phyloP scores from a whole-genome alignment of 2,113 vertebrate species.

The Dipodomys merriami region DNA sequence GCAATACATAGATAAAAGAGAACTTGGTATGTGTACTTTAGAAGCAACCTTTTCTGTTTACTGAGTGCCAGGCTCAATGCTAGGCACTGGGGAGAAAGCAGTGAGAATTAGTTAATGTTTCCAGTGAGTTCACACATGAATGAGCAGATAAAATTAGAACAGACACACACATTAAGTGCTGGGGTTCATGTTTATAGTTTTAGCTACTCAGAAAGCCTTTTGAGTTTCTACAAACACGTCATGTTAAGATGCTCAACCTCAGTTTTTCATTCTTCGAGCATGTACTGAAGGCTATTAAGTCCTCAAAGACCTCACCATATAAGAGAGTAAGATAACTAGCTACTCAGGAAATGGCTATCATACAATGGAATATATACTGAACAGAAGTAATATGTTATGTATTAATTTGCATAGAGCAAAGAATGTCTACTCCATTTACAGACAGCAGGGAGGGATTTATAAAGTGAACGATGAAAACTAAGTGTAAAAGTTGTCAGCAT shows the following conservation, averaged over 20 bases:
- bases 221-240: neutral
- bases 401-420: neutral
- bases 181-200: too few species aligned
- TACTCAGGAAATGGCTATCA: neutral
- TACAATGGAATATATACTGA: neutral
- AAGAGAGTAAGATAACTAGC: neutral
- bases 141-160: neutral
- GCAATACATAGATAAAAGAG: neutral
- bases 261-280: neutral
- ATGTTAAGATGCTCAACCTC: too few species aligned
- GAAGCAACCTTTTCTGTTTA: neutral
- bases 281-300: neutral
- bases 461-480: neutral
- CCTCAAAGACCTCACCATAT: neutral
- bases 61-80: neutral
- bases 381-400: neutral
- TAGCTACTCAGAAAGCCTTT: neutral
- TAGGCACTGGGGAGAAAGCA: neutral
- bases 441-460: neutral
- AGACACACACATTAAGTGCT: neutral
- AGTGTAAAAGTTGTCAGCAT: neutral
- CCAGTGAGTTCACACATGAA: neutral
- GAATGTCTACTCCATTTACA: neutral
- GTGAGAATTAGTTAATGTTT: neutral
- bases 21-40: neutral